A percentile compares a stretch with the other conserved stretches of the same genome.
phyloP scores from a whole-genome alignment of 2,888 invertebrate species.

The Drosophila trichaetosa region DNA sequence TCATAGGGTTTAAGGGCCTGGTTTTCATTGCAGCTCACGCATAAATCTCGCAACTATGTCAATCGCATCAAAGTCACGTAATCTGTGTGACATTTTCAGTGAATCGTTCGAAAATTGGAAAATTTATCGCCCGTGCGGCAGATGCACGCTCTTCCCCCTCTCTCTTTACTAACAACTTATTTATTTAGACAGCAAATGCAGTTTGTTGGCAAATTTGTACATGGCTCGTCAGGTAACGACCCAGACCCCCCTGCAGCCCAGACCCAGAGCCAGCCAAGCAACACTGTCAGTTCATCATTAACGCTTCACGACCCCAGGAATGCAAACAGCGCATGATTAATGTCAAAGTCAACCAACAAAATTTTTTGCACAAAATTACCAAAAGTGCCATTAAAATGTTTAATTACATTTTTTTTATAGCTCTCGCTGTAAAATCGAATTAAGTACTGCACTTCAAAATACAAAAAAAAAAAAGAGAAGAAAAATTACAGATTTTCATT shows the following conservation, averaged over 20 bases:
- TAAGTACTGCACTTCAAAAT: conserved; percentile 38
- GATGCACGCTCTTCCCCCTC: conserved; percentile 19
- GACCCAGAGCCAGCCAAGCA: neutral
- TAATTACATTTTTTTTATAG: conserved; percentile 61
- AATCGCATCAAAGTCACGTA: conserved; percentile 80
- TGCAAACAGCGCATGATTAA: conserved; percentile 64
- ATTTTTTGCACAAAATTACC: conserved; percentile 29
- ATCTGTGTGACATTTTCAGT: conserved; percentile 82
- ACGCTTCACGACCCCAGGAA: conserved; percentile 62
- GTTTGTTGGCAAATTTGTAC: conserved; percentile 25
- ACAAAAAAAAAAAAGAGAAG: neutral
- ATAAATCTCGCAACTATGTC: conserved; percentile 81
- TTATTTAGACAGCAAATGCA: conserved; percentile 35
- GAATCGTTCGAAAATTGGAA: conserved; percentile 77
- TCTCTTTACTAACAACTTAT: conserved; percentile 26
- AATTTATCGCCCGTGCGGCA: conserved; percentile 66
- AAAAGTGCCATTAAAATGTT: conserved; percentile 34
- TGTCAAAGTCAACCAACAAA: conserved; percentile 69
- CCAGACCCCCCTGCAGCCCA: conserved; percentile 13
- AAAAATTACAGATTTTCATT: conserved; percentile 28
- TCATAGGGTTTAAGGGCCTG: conserved; percentile 26
- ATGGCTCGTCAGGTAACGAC: conserved; percentile 25
- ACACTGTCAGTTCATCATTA: conserved; percentile 50
- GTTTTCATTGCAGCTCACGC: conserved; percentile 63
- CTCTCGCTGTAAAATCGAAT: conserved; percentile 58